Percentiles rank a stretch among this genome's conserved stretches.
Conservation (phyloP, 2,888 invertebrate species). For the Cloeon dipterum region DNA sequence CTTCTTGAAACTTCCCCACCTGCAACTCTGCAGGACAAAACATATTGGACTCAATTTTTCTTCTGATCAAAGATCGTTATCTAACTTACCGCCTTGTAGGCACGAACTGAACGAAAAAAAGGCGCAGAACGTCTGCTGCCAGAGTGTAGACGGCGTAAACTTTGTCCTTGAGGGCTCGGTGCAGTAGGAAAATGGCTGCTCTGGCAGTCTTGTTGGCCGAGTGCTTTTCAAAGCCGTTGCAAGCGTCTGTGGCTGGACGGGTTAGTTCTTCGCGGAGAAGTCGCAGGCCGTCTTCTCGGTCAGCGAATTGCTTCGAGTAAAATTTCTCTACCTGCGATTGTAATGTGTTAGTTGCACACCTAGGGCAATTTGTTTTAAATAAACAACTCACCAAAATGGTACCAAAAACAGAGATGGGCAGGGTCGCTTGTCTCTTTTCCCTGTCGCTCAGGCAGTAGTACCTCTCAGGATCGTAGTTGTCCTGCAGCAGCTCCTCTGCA, state of each 20-base stretch:
- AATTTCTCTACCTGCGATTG: constrained; percentile 57
- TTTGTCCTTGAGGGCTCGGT: constrained; percentile 62
- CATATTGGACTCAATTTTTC: not conserved
- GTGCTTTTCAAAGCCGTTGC: not conserved
- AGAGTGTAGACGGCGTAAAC: constrained; percentile 72
- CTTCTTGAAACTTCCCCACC: constrained; percentile 61
- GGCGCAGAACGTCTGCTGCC: constrained; percentile 57
- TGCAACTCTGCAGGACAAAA: constrained; percentile 34
- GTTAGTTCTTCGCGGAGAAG: constrained; percentile 32
- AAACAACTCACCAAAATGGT: constrained; percentile 43
- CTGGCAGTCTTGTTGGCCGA: constrained; percentile 57
- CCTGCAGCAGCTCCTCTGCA: constrained; percentile 6
- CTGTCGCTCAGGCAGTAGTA: constrained; percentile 42
- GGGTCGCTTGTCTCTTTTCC: constrained; percentile 66
- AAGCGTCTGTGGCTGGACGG: not conserved
- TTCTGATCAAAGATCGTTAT: too few relatives aligned
- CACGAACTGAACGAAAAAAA: constrained; percentile 65
- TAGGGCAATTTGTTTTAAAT: not conserved
- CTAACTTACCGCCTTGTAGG: constrained; percentile 35
- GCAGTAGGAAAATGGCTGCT: constrained; percentile 55
- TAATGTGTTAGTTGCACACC: not conserved
- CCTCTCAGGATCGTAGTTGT: constrained; percentile 9
- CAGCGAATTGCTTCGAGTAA: constrained; percentile 72
- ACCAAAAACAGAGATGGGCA: constrained; percentile 80
- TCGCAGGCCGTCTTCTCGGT: constrained; percentile 70